These are phyloP conservation scores for Sogatella furcifera DNA, from an alignment of 1,140 invertebrate species.

Conservation along the genomic window DNA sequence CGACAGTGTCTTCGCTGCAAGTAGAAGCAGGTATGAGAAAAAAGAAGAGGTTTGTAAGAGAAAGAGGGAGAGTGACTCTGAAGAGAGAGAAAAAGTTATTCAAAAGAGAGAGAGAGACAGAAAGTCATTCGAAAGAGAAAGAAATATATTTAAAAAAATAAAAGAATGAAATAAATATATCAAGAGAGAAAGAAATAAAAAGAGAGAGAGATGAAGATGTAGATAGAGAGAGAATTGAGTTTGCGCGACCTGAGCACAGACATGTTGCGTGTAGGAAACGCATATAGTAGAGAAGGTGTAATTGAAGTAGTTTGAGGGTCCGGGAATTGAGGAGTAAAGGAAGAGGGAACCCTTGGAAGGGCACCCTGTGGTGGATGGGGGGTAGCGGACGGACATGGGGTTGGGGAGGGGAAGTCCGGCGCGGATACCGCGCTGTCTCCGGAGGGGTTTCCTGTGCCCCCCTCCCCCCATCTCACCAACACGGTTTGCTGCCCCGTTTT, in stretches of 20 bases:
- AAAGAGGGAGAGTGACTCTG: too few species aligned
- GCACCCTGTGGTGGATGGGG: background rate
- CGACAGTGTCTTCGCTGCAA: too few species aligned
- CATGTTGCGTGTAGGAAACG: background rate
- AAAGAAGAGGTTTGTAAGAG: too few species aligned
- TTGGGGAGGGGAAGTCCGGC: background rate
- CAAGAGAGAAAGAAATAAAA: too few species aligned
- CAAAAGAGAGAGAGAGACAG: too few species aligned
- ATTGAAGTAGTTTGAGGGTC: constrained; percentile 1
- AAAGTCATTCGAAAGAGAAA: too few species aligned
- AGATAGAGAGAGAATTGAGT: too few species aligned
- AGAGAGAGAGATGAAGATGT: too few species aligned
- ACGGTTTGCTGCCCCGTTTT: background rate
- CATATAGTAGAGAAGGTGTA: background rate
- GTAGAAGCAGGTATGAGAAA: too few species aligned
- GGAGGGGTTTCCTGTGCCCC: constrained; percentile 1
- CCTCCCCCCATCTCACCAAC: background rate
- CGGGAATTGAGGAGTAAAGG: background rate
- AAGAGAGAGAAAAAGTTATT: too few species aligned
- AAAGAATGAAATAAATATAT: too few species aligned
- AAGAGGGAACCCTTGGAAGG: background rate
- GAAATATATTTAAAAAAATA: too few species aligned
- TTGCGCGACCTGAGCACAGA: background rate
- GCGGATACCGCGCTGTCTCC: constrained; percentile 2
- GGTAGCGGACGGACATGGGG: background rate